A percentile compares a stretch with the other conserved stretches of the same genome.
phyloP scores from a whole-genome alignment of 2,113 vertebrate genomes.

The Onychostruthus taczanowskii region DNA sequence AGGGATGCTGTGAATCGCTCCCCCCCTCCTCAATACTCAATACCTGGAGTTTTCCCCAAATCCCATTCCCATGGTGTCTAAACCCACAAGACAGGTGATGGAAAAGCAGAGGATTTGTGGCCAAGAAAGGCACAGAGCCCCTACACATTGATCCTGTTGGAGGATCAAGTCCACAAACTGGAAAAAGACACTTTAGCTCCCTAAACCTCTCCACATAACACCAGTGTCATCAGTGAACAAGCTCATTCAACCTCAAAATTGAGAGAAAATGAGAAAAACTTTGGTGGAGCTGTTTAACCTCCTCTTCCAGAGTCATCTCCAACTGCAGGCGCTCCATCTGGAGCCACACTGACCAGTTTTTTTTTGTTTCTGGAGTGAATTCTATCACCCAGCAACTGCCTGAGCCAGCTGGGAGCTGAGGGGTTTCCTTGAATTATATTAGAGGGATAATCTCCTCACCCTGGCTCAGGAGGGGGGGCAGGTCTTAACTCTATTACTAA shows the following conservation, averaged over 20 bases:
- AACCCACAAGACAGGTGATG: accelerated
- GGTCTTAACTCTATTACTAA: conserved; percentile 45
- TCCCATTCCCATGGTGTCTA: accelerated
- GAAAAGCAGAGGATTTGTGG: not conserved
- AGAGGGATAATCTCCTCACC: conserved; percentile 33
- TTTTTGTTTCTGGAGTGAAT: not conserved
- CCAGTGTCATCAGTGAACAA: not conserved
- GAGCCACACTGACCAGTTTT: not conserved
- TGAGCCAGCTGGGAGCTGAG: conserved; percentile 45
- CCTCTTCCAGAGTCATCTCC: not conserved
- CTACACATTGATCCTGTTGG: not conserved
- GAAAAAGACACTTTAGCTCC: not conserved
- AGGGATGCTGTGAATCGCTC: accelerated
- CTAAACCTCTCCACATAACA: not conserved
- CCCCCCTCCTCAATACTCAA: accelerated
- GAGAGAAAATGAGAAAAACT: not conserved
- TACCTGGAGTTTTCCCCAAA: not conserved
- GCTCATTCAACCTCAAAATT: not conserved
- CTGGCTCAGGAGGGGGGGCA: not conserved
- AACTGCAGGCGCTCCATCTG: not conserved
- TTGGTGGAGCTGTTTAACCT: not conserved
- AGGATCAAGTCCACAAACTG: not conserved
- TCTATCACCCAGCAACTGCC: conserved; percentile 18
- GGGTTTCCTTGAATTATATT: conserved; percentile 41
- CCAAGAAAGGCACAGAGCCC: not conserved